These are phyloP conservation scores for Melinaea menophilus DNA, from an alignment of 2,888 invertebrate species.

Conservation along the genomic window DNA sequence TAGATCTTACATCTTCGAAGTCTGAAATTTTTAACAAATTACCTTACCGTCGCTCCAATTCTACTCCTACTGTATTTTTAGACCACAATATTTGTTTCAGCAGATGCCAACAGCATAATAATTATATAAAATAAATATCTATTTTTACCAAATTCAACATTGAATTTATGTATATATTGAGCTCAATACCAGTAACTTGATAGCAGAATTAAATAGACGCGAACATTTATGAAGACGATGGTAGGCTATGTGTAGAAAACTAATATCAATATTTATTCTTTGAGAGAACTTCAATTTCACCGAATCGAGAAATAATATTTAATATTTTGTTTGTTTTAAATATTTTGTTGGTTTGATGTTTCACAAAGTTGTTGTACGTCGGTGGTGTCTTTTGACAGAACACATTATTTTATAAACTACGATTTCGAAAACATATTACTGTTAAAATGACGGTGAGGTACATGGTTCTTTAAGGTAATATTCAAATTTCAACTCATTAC, in stretches of 20 bases:
- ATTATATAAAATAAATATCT: slow-evolving; percentile 42
- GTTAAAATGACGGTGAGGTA: no score
- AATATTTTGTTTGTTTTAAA: neutral
- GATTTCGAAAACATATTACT: no score
- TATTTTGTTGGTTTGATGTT: no score
- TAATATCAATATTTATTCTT: slow-evolving; percentile 48
- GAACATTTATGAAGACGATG: slow-evolving; percentile 55
- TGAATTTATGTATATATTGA: neutral
- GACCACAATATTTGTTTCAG: slow-evolving; percentile 36
- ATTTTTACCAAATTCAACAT: neutral
- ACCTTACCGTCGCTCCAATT: no score
- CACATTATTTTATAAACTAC: no score
- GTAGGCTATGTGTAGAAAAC: slow-evolving; percentile 50
- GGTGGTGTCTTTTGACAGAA: no score
- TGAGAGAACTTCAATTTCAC: slow-evolving; percentile 44
- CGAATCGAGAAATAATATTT: slow-evolving; percentile 10
- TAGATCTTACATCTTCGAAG: no score
- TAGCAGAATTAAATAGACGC: slow-evolving; percentile 50
- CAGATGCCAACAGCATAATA: slow-evolving; percentile 1
- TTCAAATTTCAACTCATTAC: no score
- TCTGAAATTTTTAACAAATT: no score
- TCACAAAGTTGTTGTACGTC: no score
- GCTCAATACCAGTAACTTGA: slow-evolving; percentile 52
- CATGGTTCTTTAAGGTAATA: no score
- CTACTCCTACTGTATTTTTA: slow-evolving; percentile 8